These are phyloP conservation scores for Protobothrops mucrosquamatus DNA, from an alignment of 2,113 vertebrate genomes.

Conservation along the genomic window DNA sequence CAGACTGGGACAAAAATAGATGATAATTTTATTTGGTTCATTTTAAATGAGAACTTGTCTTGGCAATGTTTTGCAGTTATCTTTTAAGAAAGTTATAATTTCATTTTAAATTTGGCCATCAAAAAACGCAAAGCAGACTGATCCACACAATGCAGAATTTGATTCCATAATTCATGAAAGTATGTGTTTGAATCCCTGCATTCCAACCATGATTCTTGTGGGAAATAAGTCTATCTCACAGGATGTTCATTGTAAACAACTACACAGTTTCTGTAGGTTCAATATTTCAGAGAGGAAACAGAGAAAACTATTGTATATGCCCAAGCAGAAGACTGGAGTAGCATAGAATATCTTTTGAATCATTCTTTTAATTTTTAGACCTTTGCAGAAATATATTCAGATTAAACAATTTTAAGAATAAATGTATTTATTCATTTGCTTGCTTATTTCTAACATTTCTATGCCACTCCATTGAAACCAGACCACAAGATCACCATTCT, in stretches of 20 bases:
- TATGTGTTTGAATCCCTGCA: not conserved
- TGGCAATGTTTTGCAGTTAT: not conserved
- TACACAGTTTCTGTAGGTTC: not conserved
- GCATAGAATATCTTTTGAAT: not conserved
- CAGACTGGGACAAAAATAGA: not conserved
- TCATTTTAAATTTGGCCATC: not conserved
- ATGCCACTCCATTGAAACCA: not conserved
- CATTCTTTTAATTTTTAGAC: not conserved
- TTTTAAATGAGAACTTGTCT: not conserved
- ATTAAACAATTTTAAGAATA: not conserved
- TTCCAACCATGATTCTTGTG: not conserved
- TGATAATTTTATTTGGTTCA: not conserved
- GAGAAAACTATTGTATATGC: not conserved
- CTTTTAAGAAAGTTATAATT: not conserved
- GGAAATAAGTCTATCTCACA: not conserved
- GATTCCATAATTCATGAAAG: not conserved
- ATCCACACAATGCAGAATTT: not conserved
- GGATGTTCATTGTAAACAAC: not conserved
- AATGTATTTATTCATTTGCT: not conserved
- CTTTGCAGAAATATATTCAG: not conserved
- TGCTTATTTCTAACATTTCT: not conserved
- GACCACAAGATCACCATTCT: not conserved
- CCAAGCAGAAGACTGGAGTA: not conserved
- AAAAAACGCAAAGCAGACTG: not conserved
- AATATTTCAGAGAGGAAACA: not conserved